Evolutionary conservation across 2,113 vertebrate genomes (phyloP).

Genomic region (Anser cygnoides): DNA sequence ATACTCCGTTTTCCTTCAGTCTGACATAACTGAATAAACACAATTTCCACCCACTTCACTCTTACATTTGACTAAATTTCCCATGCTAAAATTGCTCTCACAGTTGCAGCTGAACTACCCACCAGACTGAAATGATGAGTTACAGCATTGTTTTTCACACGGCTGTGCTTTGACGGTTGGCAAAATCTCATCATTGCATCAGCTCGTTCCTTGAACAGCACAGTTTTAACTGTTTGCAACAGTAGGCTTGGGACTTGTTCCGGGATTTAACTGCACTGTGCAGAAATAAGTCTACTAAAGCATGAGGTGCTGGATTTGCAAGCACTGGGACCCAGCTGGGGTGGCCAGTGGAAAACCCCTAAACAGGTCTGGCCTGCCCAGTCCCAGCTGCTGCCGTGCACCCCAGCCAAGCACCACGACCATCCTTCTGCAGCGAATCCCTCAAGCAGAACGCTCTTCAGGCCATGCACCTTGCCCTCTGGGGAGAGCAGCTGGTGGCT

Average conservation of each 20-base stretch:
- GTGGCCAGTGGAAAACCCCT: not conserved
- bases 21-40: not conserved
- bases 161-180: not conserved
- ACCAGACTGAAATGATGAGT: accelerated
- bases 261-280: too few species aligned
- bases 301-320: not conserved
- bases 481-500: accelerated
- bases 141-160: accelerated
- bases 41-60: not conserved
- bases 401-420: not conserved
- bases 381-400: accelerated
- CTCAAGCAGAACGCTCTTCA: accelerated
- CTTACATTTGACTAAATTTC: not conserved
- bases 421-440: not conserved
- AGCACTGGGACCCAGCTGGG: not conserved
- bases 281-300: not conserved
- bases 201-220: accelerated
- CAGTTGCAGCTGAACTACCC: not conserved
- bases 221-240: accelerated
- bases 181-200: not conserved
- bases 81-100: not conserved
- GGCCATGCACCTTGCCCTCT: accelerated
- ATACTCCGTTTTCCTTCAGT: not conserved
- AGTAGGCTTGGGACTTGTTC: accelerated
- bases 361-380: accelerated